Evolutionary conservation across 1,140 invertebrate species (phyloP).

Genomic region (Lepidurus arcticus): DNA sequence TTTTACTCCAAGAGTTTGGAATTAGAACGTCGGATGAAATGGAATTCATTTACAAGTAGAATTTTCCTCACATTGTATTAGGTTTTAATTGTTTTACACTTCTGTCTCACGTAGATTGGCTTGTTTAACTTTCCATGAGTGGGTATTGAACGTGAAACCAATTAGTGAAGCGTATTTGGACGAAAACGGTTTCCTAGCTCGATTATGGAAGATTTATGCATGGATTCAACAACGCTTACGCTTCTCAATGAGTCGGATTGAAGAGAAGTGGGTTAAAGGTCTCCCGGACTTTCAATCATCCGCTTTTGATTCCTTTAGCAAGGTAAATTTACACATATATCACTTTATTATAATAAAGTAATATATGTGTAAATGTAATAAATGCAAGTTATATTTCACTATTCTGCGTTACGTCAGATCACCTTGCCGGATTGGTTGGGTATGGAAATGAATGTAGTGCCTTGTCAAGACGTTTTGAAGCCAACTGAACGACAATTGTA

Average conservation of each 20-base stretch:
- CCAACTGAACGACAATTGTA: neutral
- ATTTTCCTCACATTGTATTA: neutral
- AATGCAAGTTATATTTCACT: too few species aligned
- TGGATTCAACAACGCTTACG: neutral
- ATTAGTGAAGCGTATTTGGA: neutral
- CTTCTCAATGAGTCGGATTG: neutral
- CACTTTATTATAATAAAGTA: too few species aligned
- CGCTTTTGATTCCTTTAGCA: neutral
- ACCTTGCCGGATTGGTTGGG: neutral
- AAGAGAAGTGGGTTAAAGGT: neutral
- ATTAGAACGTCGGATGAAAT: neutral
- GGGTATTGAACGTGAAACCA: neutral
- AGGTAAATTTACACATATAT: neutral
- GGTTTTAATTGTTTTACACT: neutral
- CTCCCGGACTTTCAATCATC: neutral
- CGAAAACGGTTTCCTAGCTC: neutral
- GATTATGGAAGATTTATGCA: neutral
- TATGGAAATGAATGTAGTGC: neutral
- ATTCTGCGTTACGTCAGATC: neutral
- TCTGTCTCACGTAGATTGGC: neutral
- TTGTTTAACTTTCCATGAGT: neutral
- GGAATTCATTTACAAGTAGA: slow-evolving; percentile 6
- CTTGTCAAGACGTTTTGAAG: neutral
- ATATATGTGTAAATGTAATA: too few species aligned
- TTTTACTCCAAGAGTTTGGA: neutral